Percentiles rank a stretch among this genome's conserved stretches.
These are phyloP conservation scores for Lamprologus sp. DNA, from an alignment of 2,113 vertebrate species.

Conservation along the genomic window DNA sequence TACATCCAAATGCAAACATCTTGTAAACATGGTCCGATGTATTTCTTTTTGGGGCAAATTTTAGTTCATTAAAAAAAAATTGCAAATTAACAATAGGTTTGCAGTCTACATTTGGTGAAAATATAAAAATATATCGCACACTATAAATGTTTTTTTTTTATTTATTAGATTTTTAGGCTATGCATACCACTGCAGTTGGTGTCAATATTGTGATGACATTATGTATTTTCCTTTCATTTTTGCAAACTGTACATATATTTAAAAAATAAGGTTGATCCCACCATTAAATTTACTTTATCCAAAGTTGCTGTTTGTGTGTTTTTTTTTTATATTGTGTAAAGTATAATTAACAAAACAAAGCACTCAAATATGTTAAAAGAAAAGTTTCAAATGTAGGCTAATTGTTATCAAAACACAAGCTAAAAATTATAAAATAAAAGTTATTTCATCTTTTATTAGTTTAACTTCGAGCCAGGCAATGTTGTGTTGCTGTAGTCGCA, in stretches of 20 bases:
- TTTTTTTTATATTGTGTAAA: neutral
- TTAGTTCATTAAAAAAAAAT: neutral
- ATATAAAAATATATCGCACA: neutral
- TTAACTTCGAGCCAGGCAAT: neutral
- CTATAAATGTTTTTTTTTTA: neutral
- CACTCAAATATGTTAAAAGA: neutral
- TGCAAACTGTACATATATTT: neutral
- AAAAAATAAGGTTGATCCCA: neutral
- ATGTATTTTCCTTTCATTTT: neutral
- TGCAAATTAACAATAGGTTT: neutral
- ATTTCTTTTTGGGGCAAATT: neutral
- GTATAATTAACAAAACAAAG: neutral
- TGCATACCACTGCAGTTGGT: neutral
- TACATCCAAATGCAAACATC: neutral
- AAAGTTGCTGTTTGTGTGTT: neutral
- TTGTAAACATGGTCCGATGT: neutral
- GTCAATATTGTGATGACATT: neutral
- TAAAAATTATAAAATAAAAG: neutral
- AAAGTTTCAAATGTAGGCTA: neutral
- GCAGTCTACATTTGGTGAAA: neutral
- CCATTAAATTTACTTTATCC: slow-evolving; percentile 29
- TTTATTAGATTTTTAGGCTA: neutral
- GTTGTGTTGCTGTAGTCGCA: neutral
- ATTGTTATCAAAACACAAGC: neutral
- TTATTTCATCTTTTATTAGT: neutral